These are phyloP conservation scores for Cyanoderma ruficeps DNA, from an alignment of 2,113 vertebrate genomes.

Conservation along the genomic window DNA sequence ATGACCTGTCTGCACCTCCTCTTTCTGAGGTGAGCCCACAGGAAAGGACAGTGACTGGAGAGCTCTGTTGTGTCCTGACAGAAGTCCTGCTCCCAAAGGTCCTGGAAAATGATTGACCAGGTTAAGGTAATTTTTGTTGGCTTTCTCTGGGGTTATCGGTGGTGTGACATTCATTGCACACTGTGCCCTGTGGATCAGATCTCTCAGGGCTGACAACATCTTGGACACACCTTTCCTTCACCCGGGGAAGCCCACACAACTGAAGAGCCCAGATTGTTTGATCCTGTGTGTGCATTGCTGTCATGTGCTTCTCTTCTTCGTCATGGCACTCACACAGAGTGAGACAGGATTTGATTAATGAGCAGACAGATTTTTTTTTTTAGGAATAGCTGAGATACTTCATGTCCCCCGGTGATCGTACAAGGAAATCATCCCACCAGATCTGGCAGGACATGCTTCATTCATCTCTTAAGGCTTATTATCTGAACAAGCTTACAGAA, in stretches of 20 bases:
- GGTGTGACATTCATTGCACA: neutral
- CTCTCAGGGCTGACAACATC: neutral
- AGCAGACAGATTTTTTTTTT: neutral
- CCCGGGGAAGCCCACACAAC: neutral
- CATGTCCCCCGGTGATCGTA: neutral
- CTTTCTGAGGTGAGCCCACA: neutral
- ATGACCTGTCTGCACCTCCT: neutral
- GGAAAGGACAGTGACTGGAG: no score
- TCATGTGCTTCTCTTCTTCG: neutral
- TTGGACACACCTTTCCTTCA: neutral
- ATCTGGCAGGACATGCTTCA: constrained; percentile 36
- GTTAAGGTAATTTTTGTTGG: neutral
- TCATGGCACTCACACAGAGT: neutral
- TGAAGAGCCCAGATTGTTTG: neutral
- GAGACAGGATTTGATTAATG: neutral
- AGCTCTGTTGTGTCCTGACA: neutral
- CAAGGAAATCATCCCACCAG: neutral
- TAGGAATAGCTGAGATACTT: neutral
- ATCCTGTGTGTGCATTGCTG: neutral
- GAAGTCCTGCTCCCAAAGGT: neutral
- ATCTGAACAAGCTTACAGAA: constrained; percentile 10
- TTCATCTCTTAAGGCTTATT: constrained; percentile 36
- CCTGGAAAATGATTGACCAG: neutral
- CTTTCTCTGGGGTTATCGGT: neutral
- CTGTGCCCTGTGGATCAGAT: neutral